Evolutionary conservation across 2,797 vertebrate genomes (phyloP).

Genomic region (Acrocephalus scirpaceus): DNA sequence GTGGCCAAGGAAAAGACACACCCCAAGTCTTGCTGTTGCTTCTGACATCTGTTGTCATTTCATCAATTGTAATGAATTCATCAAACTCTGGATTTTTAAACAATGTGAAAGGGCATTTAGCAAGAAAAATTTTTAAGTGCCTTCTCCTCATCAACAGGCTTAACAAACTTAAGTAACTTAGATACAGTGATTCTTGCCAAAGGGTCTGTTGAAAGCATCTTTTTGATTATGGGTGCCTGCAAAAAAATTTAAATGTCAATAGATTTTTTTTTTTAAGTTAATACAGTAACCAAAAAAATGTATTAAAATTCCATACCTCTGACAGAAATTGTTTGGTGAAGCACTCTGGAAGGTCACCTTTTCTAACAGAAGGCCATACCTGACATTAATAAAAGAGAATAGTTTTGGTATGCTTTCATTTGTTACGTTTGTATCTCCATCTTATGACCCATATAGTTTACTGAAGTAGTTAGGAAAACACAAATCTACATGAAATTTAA

Average conservation of each 20-base stretch:
- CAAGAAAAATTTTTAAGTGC: background rate
- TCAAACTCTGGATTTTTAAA: background rate
- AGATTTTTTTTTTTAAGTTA: background rate
- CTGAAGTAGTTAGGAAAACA: background rate
- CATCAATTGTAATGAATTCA: background rate
- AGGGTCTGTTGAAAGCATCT: constrained; percentile 46
- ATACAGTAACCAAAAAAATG: background rate
- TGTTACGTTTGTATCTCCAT: background rate
- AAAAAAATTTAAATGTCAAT: constrained; percentile 32
- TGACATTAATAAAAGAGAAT: constrained; percentile 41
- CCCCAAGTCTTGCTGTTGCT: background rate
- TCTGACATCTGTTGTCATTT: background rate
- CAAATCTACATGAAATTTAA: background rate
- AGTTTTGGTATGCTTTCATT: background rate
- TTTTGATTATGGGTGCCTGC: constrained; percentile 58
- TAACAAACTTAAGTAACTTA: constrained; percentile 5
- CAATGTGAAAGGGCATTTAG: background rate
- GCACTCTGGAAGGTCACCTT: background rate
- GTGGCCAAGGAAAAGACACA: background rate
- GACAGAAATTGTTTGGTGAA: background rate
- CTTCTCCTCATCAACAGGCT: background rate
- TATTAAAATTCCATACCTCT: constrained; percentile 55
- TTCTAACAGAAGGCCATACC: background rate
- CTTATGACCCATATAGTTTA: background rate
- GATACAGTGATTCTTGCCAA: background rate